A percentile compares a stretch with the other conserved stretches of the same genome.
Evolutionary conservation across 2,113 vertebrate genomes (phyloP).

Genomic region (Rhea pennata): DNA sequence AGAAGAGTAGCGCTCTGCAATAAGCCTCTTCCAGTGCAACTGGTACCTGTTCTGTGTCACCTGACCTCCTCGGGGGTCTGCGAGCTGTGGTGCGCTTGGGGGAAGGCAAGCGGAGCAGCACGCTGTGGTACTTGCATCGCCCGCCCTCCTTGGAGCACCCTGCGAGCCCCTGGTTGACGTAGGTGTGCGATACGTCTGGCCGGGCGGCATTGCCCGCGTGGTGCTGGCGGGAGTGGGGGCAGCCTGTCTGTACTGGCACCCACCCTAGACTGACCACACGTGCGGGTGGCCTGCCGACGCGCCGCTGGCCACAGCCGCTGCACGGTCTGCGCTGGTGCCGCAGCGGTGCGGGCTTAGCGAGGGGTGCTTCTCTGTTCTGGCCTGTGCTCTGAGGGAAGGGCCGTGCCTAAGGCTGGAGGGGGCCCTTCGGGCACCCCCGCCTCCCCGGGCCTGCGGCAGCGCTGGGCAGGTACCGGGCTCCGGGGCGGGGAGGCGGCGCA

Average conservation of each 20-base stretch:
- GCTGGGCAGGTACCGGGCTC: no score
- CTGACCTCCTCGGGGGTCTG: neutral
- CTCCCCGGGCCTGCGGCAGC: no score
- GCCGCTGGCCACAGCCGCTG: no score
- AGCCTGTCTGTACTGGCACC: neutral
- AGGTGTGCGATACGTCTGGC: neutral
- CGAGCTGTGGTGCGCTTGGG: neutral
- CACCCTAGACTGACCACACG: rapidly evolving
- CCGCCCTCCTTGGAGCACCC: neutral
- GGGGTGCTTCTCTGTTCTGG: neutral
- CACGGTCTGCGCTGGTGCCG: neutral
- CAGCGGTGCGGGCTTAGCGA: rapidly evolving
- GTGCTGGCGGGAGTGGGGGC: neutral
- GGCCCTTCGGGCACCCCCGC: neutral
- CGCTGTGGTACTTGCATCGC: rapidly evolving
- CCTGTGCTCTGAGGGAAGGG: rapidly evolving
- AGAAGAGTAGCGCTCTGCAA: neutral
- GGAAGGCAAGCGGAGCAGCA: neutral
- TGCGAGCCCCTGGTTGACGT: rapidly evolving
- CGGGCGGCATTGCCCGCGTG: rapidly evolving
- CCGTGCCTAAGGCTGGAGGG: neutral
- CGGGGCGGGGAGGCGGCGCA: neutral
- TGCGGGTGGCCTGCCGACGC: neutral
- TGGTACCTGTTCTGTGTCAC: rapidly evolving
- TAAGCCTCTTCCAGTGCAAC: rapidly evolving